Evolutionary conservation across 2,113 vertebrate species (phyloP).

Genomic region (Salvelinus namaycush): DNA sequence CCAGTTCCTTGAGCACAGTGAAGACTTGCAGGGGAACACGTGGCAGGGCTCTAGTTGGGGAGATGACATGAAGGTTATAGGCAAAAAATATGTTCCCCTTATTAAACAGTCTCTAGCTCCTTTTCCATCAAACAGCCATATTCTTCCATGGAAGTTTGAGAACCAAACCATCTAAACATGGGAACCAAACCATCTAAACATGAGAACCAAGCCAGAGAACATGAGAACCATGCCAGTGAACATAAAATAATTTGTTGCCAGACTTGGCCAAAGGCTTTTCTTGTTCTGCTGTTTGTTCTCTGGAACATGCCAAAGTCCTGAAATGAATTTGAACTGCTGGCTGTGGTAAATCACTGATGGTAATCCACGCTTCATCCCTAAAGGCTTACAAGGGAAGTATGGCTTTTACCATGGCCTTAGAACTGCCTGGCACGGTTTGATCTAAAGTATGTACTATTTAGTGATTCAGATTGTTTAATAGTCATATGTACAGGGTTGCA

Average conservation of each 20-base stretch:
- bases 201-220: slow-evolving; percentile 1
- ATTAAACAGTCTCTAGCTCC: too few relatives aligned
- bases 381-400: slow-evolving; percentile 41
- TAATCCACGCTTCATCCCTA: slow-evolving; percentile 41
- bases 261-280: slow-evolving; percentile 11
- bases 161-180: slow-evolving; percentile 14
- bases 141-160: slow-evolving; percentile 15
- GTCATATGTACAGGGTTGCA: too few relatives aligned
- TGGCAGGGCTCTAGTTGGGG: too few relatives aligned
- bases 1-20: too few relatives aligned
- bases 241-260: slow-evolving; percentile 16
- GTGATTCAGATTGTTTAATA: slow-evolving; percentile 4
- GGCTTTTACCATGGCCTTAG: slow-evolving; percentile 50
- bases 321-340: slow-evolving; percentile 40
- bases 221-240: neutral
- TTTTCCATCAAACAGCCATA: neutral
- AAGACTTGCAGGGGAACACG: too few relatives aligned
- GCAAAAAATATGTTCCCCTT: too few relatives aligned
- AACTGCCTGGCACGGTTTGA: slow-evolving; percentile 16
- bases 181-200: slow-evolving; percentile 1
- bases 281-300: slow-evolving; percentile 50
- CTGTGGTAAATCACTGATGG: slow-evolving; percentile 43
- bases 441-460: slow-evolving; percentile 32
- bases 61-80: too few relatives aligned
- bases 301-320: slow-evolving; percentile 24